Conservation (phyloP, 53 echinoderm and acorn worm species). For the Arbacia lixula region DNA sequence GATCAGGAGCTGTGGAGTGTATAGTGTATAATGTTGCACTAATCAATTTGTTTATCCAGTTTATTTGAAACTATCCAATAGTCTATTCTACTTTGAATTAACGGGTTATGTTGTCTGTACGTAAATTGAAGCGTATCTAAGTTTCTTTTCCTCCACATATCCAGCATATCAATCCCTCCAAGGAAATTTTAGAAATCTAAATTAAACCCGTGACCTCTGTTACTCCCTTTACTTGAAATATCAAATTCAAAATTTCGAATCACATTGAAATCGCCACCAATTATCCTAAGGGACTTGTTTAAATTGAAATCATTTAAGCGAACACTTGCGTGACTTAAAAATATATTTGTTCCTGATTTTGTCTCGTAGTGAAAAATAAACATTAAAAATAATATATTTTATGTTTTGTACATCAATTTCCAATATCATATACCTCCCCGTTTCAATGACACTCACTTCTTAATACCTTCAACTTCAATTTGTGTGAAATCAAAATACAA, state of each 20-base stretch:
- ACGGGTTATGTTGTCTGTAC: background rate
- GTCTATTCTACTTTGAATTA: no score
- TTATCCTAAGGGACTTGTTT: background rate
- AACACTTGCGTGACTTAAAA: background rate
- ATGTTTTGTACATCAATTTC: background rate
- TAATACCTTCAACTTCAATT: background rate
- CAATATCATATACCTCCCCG: background rate
- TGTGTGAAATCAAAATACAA: slow-evolving; percentile 1
- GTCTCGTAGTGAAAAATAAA: background rate
- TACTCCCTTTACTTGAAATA: no score
- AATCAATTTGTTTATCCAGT: no score
- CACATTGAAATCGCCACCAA: background rate
- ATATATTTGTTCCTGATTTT: background rate
- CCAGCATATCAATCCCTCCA: background rate
- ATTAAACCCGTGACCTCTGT: no score
- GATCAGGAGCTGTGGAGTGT: no score
- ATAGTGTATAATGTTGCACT: no score
- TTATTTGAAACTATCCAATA: no score
- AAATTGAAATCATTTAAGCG: background rate
- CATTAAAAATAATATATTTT: background rate
- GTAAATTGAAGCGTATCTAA: background rate
- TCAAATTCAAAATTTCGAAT: background rate
- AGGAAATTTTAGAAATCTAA: background rate
- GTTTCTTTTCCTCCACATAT: background rate
- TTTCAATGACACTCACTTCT: background rate